Evolutionary conservation across 2,797 vertebrate genomes (phyloP).

Genomic region (Coccyzus lansbergi): DNA sequence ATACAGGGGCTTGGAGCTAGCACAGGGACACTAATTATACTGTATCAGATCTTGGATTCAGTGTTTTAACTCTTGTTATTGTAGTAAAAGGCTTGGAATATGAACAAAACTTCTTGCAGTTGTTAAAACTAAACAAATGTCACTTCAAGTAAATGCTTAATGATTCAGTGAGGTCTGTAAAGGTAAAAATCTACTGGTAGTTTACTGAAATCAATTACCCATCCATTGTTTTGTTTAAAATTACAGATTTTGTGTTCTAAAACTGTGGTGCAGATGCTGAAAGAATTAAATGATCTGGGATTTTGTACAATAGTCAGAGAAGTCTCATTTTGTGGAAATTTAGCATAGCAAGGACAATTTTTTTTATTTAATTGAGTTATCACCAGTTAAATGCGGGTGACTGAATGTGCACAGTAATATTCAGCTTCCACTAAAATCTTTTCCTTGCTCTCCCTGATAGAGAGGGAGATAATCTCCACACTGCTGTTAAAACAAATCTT

Average conservation of each 20-base stretch:
- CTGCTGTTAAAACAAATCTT: background rate
- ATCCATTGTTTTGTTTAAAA: background rate
- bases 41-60: rapidly evolving
- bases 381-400: background rate
- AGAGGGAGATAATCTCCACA: background rate
- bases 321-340: background rate
- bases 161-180: background rate
- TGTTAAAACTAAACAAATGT: background rate
- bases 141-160: background rate
- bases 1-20: rapidly evolving
- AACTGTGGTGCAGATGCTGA: background rate
- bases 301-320: background rate
- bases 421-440: background rate
- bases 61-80: rapidly evolving
- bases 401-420: background rate
- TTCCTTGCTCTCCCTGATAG: background rate
- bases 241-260: background rate
- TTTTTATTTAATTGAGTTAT: constrained; percentile 18
- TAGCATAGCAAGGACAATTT: background rate
- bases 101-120: background rate
- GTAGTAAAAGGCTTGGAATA: background rate
- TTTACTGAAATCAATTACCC: constrained; percentile 29
- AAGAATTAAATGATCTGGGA: background rate
- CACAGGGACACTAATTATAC: rapidly evolving
- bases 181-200: background rate